These are phyloP conservation scores for Chrysoperla carnea DNA, from an alignment of 1,140 invertebrate species.

Conservation along the genomic window DNA sequence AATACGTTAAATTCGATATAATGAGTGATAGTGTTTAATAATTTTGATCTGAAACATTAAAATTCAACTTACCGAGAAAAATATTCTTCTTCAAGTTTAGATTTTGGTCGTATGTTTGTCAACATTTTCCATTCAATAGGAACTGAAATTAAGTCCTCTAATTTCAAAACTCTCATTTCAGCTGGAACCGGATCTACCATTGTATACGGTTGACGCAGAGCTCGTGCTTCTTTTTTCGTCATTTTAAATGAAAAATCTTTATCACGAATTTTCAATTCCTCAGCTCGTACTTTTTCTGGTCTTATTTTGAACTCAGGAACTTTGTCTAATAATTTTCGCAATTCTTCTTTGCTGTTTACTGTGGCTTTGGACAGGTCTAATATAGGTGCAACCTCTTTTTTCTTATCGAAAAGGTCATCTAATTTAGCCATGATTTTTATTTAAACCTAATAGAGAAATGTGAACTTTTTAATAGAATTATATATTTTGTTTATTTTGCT, in stretches of 20 bases:
- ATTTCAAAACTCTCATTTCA: conserved; percentile 59
- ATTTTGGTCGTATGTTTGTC: conserved; percentile 65
- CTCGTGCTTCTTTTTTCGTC: conserved; percentile 41
- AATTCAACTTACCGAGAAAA: conserved; percentile 48
- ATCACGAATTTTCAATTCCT: conserved; percentile 46
- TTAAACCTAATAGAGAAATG: neutral
- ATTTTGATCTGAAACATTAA: no score
- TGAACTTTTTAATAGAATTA: no score
- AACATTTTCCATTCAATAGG: conserved; percentile 90
- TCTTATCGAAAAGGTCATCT: conserved; percentile 68
- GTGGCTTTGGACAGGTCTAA: conserved; percentile 69
- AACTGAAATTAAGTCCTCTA: conserved; percentile 64
- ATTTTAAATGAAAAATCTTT: conserved; percentile 44
- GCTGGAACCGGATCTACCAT: conserved; percentile 66
- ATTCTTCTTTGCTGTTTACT: conserved; percentile 59
- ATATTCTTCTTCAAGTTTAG: conserved; percentile 69
- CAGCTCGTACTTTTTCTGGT: conserved; percentile 54
- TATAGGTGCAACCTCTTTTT: conserved; percentile 64
- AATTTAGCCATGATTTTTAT: conserved; percentile 35
- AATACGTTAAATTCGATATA: no score
- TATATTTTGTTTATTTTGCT: no score
- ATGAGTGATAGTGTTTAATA: no score
- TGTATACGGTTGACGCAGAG: conserved; percentile 36
- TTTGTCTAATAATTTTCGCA: conserved; percentile 61
- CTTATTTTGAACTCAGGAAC: conserved; percentile 81